Evolutionary conservation across 2,113 vertebrate genomes (phyloP).

Genomic region (Hystrix brachyura): DNA sequence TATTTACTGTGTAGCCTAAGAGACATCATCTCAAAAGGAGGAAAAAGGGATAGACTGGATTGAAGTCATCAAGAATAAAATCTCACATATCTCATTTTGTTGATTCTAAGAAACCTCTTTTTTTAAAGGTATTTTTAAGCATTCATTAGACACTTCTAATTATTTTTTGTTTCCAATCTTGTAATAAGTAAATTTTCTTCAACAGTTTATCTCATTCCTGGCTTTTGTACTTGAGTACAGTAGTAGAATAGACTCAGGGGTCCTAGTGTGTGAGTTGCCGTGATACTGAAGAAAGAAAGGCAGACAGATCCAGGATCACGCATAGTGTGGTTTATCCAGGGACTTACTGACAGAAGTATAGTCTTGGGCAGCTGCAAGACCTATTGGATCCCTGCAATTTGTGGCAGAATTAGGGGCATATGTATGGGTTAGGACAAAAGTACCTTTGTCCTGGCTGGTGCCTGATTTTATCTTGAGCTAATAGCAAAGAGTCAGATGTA

Average conservation of each 20-base stretch:
- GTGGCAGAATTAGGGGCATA: too few species aligned
- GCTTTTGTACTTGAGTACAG: not conserved
- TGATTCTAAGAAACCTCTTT: not conserved
- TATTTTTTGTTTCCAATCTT: not conserved
- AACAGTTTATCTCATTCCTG: not conserved
- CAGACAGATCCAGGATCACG: not conserved
- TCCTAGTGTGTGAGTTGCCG: not conserved
- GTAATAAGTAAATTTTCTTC: not conserved
- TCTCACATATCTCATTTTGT: not conserved
- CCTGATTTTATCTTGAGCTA: not conserved
- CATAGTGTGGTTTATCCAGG: not conserved
- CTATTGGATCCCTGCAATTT: not conserved
- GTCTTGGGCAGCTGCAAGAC: not conserved
- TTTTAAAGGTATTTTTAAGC: conserved; percentile 24
- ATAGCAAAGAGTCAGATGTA: not conserved
- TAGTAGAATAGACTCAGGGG: not conserved
- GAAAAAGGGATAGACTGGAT: not conserved
- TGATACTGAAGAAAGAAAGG: not conserved
- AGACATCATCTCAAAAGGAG: not conserved
- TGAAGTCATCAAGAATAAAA: not conserved
- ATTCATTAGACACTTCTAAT: not conserved
- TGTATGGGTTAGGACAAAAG: not conserved
- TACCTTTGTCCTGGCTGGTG: not conserved
- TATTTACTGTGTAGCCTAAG: not conserved
- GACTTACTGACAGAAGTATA: not conserved